Evolutionary conservation across 2,888 invertebrate species (phyloP).

Genomic region (Dynastes tityus): DNA sequence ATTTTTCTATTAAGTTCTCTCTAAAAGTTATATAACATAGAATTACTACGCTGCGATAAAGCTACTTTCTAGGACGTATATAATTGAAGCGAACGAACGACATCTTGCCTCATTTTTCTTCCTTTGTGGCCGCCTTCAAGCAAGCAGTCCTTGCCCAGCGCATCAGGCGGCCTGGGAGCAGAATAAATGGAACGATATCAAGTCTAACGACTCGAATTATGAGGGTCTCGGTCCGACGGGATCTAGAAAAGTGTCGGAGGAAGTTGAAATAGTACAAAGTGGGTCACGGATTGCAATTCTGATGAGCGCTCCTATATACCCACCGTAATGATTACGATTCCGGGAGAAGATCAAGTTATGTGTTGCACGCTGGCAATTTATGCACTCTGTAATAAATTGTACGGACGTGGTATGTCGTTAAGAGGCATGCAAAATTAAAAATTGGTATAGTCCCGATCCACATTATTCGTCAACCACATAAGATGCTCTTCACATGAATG

Average conservation of each 20-base stretch:
- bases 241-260: constrained; percentile 24
- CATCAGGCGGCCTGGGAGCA: constrained; percentile 12
- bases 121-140: constrained; percentile 27
- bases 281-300: constrained; percentile 30
- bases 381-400: too few relatives aligned
- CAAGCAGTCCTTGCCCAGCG: constrained; percentile 13
- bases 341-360: background rate
- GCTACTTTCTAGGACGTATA: constrained; percentile 1
- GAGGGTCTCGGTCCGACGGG: constrained; percentile 16
- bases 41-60: background rate
- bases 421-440: too few relatives aligned
- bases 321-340: constrained; percentile 4
- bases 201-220: constrained; percentile 39
- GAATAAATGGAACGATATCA: constrained; percentile 40
- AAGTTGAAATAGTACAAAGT: constrained; percentile 11
- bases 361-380: too few relatives aligned
- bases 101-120: constrained; percentile 31
- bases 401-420: too few relatives aligned
- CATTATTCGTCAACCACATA: too few relatives aligned
- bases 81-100: constrained; percentile 30
- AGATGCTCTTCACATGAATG: too few relatives aligned
- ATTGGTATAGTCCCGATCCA: too few relatives aligned
- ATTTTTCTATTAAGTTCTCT: too few relatives aligned
- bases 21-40: too few relatives aligned
- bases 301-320: background rate